Evolutionary conservation across 23 tunicate species (phyloP).

Genomic region (Aplidium turbinatum): DNA sequence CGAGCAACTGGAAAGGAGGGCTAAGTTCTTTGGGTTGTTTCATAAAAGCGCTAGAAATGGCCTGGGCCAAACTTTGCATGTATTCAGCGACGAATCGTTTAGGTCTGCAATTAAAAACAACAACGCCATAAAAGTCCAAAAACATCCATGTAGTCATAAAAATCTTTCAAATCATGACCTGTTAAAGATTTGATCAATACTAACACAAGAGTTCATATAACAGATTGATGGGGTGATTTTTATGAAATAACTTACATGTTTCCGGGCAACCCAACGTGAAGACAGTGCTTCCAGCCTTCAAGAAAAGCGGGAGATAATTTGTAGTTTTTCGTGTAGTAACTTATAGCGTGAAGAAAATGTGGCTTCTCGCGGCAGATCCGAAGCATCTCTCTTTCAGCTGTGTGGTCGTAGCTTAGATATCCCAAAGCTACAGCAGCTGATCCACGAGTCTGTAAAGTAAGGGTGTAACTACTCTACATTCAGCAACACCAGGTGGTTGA

Average conservation of each 20-base stretch:
- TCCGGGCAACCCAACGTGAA: slow-evolving; percentile 55
- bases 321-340: slow-evolving; percentile 81
- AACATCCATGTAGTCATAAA: neutral
- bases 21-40: slow-evolving; percentile 64
- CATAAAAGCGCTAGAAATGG: slow-evolving; percentile 42
- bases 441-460: slow-evolving; percentile 61
- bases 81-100: slow-evolving; percentile 19
- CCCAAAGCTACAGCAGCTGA: slow-evolving; percentile 83
- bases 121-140: neutral
- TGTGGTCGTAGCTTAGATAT: slow-evolving; percentile 85
- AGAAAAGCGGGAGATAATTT: slow-evolving; percentile 73
- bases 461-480: neutral
- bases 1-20: slow-evolving; percentile 30
- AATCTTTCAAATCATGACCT: neutral
- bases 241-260: slow-evolving; percentile 36
- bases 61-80: slow-evolving; percentile 46
- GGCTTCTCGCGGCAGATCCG: slow-evolving; percentile 66
- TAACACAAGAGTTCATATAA: too few relatives aligned
- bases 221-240: too few relatives aligned
- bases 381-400: slow-evolving; percentile 70
- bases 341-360: slow-evolving; percentile 56
- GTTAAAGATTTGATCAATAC: too few relatives aligned
- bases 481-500: too few relatives aligned
- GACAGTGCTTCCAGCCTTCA: slow-evolving; percentile 84
- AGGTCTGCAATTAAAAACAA: slow-evolving; percentile 21